Evolutionary conservation across 2,113 vertebrate species (phyloP), one percentile per base, ranked within the genome.

Genomic region (Physeter macrocephalus): DNA sequence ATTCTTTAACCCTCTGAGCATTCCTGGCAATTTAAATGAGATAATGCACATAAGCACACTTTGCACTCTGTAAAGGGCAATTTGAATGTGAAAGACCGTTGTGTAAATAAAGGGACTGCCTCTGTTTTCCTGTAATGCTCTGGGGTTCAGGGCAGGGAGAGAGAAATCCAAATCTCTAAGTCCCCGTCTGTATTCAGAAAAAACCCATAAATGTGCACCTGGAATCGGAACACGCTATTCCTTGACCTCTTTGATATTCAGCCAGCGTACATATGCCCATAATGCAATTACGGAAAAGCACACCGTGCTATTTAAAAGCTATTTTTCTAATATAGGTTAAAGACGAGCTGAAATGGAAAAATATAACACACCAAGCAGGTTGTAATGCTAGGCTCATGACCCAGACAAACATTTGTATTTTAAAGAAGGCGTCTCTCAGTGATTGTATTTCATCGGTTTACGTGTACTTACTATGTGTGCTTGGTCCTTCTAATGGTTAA

Each of bases 401-500:
- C 74, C 86, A 94, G 23, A 96, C 72, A 95, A 87, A 5, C 1
- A 27, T 57, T 61, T 31, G 80, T 57, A 86, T 97, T 98, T 96
- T 66, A 98, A 97, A 96, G 64, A 75, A 95, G 89, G 41, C 36
- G 46, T 52, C 64, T 49, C 81, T 88, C 72, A 75, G 36, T 77
- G 90, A 93, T n/a, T 95, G 46, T 18, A 95, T 77, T 91, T 59
- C 67, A 93, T 90, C 1, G 8, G 34, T 92, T 90, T 95, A n/a
- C 36, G 74, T 74, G 80, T 71, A 71, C 87, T 29, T 96, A 92
- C 94, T 96, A 97, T 78, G 95, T 81, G 66, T 31, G 57, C 57
- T 27, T 82, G 43, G 62, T 82, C 87, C 89, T 96, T 94, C 95
- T 77, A 92, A 96, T 89, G 61, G 95, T 36, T 54, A 54, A 96